Conservation (phyloP, 2,888 invertebrate genomes). For the Dysmachus trigonus region DNA sequence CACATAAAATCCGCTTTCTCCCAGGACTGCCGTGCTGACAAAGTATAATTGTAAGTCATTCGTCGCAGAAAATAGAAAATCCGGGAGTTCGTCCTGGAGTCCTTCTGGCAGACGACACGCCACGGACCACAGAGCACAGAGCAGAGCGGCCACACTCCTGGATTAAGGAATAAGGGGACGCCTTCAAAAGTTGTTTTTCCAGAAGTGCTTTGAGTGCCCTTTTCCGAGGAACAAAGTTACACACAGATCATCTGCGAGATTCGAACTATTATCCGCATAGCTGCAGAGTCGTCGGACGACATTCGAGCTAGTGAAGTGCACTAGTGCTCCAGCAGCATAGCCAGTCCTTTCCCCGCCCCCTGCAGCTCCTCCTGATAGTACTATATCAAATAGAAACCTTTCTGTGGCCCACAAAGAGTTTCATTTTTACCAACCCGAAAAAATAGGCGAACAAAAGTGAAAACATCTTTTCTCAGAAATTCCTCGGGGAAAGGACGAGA, state of each 20-base stretch:
- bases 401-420: not conserved
- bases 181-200: not conserved
- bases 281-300: not conserved
- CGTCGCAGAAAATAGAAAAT: not conserved
- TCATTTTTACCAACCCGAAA: not conserved
- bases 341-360: not conserved
- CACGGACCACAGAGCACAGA: too few relatives aligned
- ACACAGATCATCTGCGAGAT: slow-evolving; percentile 34
- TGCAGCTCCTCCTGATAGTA: not conserved
- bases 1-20: not conserved
- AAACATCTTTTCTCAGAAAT: slow-evolving; percentile 17
- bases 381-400: not conserved
- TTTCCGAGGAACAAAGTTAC: slow-evolving; percentile 7
- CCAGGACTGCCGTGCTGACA: not conserved
- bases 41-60: not conserved
- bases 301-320: not conserved
- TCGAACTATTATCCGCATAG: slow-evolving; percentile 7
- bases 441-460: not conserved
- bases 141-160: not conserved
- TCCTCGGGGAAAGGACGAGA: not conserved
- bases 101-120: not conserved
- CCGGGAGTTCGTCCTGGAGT: not conserved
- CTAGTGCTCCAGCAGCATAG: too few relatives aligned
- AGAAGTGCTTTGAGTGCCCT: not conserved
- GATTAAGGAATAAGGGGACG: not conserved